Evolutionary conservation across 64 coral and sea anemone species (phyloP).

Genomic region (Dendrophyllia cribrosa): DNA sequence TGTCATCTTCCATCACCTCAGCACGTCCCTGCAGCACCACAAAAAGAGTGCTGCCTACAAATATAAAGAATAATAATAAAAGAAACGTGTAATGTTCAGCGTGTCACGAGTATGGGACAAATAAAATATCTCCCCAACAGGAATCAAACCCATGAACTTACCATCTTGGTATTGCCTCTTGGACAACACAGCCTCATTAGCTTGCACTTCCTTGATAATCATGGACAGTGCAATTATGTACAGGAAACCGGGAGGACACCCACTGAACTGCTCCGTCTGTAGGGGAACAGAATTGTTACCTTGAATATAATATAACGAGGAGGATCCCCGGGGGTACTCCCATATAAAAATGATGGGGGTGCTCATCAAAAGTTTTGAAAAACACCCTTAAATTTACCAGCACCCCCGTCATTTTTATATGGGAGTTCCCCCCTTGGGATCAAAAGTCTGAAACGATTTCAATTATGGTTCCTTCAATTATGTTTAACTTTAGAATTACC

Average conservation of each 20-base stretch:
- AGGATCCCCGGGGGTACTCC: too few relatives aligned
- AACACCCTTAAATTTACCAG: too few relatives aligned
- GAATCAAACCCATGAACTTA: background rate
- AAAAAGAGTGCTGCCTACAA: conserved; percentile 45
- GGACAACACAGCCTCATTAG: conserved; percentile 36
- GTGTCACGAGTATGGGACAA: too few relatives aligned
- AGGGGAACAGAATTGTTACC: background rate
- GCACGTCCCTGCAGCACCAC: conserved; percentile 54
- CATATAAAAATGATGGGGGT: too few relatives aligned
- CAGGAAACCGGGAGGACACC: conserved; percentile 60
- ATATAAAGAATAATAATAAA: background rate
- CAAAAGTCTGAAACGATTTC: too few relatives aligned
- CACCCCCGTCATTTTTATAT: too few relatives aligned
- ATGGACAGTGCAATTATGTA: conserved; percentile 65
- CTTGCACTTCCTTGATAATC: conserved; percentile 46
- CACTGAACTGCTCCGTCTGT: conserved; percentile 48
- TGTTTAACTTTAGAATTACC: background rate
- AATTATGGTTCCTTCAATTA: too few relatives aligned
- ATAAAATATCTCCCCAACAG: too few relatives aligned
- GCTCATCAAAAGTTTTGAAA: too few relatives aligned
- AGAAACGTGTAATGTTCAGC: too few relatives aligned
- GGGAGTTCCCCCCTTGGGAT: too few relatives aligned
- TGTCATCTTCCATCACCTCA: conserved; percentile 30
- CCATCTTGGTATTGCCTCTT: conserved; percentile 58
- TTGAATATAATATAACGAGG: too few relatives aligned